These are phyloP conservation scores for Notiomystis cincta DNA, from an alignment of 2,113 vertebrate species.

Conservation along the genomic window DNA sequence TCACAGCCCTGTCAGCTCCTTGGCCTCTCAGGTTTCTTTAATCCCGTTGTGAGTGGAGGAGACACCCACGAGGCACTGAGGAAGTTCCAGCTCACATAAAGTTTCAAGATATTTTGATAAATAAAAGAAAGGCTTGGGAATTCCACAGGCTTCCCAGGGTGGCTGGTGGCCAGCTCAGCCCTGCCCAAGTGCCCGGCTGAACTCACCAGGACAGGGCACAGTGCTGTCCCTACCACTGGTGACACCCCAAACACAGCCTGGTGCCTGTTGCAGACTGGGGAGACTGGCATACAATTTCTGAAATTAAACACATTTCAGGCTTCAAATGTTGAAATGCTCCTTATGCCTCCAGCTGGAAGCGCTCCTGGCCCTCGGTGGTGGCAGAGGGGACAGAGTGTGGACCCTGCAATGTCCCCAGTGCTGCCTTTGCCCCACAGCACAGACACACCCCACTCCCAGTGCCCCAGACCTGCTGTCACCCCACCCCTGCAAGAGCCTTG, in stretches of 20 bases:
- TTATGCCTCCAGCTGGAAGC: background rate
- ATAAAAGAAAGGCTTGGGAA: background rate
- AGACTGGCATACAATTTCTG: background rate
- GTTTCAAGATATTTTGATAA: background rate
- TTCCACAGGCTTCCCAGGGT: background rate
- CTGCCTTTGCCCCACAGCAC: background rate
- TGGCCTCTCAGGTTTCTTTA: background rate
- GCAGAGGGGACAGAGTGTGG: accelerated
- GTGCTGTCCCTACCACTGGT: background rate
- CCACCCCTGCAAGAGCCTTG: background rate
- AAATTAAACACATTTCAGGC: background rate
- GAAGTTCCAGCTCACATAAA: accelerated
- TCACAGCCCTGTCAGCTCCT: background rate
- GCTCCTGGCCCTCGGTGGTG: accelerated
- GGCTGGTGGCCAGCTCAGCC: background rate
- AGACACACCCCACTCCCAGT: background rate
- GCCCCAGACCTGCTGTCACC: accelerated
- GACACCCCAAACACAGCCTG: background rate
- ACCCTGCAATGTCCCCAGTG: background rate
- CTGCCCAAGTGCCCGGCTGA: background rate
- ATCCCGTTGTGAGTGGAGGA: accelerated
- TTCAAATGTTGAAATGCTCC: background rate
- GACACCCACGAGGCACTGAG: background rate
- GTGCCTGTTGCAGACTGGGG: accelerated
- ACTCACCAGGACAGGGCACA: background rate